phyloP scores from a whole-genome alignment of 2,113 vertebrate genomes.

The Paratilapia polleni region DNA sequence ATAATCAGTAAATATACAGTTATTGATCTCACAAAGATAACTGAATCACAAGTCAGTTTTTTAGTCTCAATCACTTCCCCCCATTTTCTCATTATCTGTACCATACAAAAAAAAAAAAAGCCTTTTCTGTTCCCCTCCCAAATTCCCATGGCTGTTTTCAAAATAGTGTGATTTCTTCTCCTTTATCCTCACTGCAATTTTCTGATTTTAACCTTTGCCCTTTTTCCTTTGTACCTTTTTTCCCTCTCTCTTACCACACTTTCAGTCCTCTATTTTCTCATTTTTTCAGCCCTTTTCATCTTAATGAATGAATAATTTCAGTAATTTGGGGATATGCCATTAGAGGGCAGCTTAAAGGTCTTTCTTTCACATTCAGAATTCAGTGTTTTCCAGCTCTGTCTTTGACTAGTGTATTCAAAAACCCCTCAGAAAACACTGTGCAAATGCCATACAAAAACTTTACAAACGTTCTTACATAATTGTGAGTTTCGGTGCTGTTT shows the following conservation, averaged over 20 bases:
- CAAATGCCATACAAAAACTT: neutral
- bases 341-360: neutral
- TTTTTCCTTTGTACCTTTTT: neutral
- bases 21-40: constrained; percentile 38
- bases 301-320: neutral
- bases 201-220: neutral
- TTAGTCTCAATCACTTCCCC: too few relatives aligned
- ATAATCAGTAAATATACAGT: constrained; percentile 54
- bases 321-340: neutral
- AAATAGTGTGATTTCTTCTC: neutral
- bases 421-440: neutral
- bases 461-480: too few relatives aligned
- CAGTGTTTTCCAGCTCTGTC: neutral
- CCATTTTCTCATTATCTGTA: too few relatives aligned
- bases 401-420: neutral
- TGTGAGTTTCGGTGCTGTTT: neutral
- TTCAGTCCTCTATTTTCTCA: neutral
- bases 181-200: neutral
- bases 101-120: too few relatives aligned
- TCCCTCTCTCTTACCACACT: neutral
- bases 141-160: neutral
- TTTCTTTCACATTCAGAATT: neutral
- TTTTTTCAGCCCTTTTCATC: neutral
- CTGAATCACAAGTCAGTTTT: neutral
- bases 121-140: too few relatives aligned